Base-by-base conservation (phyloP, 2,113 vertebrate genomes). In the Columba livia region DNA sequence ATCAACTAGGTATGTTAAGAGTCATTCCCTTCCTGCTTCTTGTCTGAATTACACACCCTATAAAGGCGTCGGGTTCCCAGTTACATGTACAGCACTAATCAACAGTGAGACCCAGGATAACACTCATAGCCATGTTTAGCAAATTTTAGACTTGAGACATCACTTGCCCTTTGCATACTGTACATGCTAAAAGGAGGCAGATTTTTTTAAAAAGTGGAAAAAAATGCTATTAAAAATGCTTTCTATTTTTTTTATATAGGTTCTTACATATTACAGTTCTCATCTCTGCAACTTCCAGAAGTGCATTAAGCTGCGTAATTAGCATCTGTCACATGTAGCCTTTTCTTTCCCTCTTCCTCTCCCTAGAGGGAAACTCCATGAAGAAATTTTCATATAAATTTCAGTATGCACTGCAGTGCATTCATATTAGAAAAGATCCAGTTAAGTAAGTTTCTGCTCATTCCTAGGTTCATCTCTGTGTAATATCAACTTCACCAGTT, bases 281-380 rank as follows among this genome's bases (percentile, higher is more conserved):
- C 71, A 88, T 94, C 82, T 79, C 82, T 90, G 93, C 85, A 95
- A 94, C 88, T 95, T 97, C 85, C 94, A 95, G 88, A 95, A 95
- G 93, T 95, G 94, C 94, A 94, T 92, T 94, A 96, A 96, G 72
- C 79, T 91, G 93, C 93, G 93, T 93, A 93, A 96, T 96, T 93
- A 96, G 95, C 95, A 95, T 93, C 95, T 96, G 95, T 96, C 95
- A 96, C 91, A 96, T 93, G 82, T 38, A 93, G 88, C 85, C 87
- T 92, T 91, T 85, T 66, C 94, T 89, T 80, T 94, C 69, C 69
- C 88, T 83, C 72, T 94, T 88, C 90, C 72, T 78, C 60, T 94
- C 94, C 93, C 90, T 38, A 24, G 92, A 97, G 93, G 90, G 65
- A 83, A 96, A 82, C 34, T 60, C 73, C 75, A 92, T 24, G 77